Base-by-base conservation (phyloP, 1,140 invertebrate genomes). In the Ceratosolen solmsi region DNA sequence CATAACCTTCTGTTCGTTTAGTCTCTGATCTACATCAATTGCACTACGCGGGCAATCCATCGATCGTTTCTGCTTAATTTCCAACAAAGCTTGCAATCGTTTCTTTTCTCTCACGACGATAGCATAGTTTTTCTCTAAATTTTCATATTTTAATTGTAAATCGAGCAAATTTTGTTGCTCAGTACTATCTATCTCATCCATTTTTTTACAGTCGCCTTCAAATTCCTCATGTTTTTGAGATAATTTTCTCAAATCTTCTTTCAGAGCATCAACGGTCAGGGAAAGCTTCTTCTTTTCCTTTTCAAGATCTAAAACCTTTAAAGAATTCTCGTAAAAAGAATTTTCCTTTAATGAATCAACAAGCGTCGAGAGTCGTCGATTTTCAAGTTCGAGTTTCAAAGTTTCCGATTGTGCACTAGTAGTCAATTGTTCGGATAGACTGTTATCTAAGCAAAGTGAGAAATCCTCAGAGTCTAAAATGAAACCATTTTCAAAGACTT, bases 351-450 rank as follows among this genome's bases (percentile, higher is more conserved):
- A 46, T 2, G 63, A 68, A 17, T 81, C 73, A 0, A 81, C 41
- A 1, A 81, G 38, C 8, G 15, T 56, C 0, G 73, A 68, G 0
- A 83, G 46, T 9, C 68, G 70, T 22, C 65, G 54, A 58, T 84
- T 82, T 36, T 82, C 83, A 22, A 82, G 30, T 25, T 84, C 80
- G 1, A 82, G 63, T 25, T 84, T 74, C 0, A 84, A 51, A 27
- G 73, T 58, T 4, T 22, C 33, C 9, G 70, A 63, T 56, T 84
- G 80, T 8, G 58, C 49, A 17, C 65, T 74, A 7, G 75, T 75
- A 0, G n/a, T 49, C 22, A 86, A 27, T 51, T 86, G 78, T 11
- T 84, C 65, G 3, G 70, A 84, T n/a, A 86, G 13, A 22, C 78
- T 86, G 1, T 72, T 65, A 30, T 78, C 70, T n/a, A 56, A 60